Conservation (phyloP, 2,888 invertebrate species). For the Melinaea marsaeus region DNA sequence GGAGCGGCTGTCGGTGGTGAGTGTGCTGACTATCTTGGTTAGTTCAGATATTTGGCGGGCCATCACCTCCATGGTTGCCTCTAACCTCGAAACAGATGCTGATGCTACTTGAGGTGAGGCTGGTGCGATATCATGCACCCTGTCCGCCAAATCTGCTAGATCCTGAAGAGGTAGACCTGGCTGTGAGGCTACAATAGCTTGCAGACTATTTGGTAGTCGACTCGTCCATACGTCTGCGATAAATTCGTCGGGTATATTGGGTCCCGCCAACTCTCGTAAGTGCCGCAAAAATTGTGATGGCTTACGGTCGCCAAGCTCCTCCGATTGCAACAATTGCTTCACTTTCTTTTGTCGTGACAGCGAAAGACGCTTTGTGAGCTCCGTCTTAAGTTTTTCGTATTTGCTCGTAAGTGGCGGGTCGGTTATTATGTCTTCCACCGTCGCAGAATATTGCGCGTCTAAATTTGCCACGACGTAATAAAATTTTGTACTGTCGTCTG, state of each 20-base stretch:
- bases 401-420: too few relatives aligned
- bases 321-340: neutral
- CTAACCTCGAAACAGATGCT: neutral
- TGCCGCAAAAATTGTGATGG: neutral
- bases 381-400: too few relatives aligned
- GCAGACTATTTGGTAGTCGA: conserved; percentile 20
- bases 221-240: conserved; percentile 18
- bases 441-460: neutral
- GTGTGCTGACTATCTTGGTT: conserved; percentile 3
- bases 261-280: neutral
- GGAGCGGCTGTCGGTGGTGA: neutral
- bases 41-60: too few relatives aligned
- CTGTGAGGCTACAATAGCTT: conserved; percentile 26
- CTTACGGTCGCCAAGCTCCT: conserved; percentile 1
- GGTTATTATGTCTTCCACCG: too few relatives aligned
- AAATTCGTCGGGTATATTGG: conserved; percentile 6
- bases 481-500: neutral
- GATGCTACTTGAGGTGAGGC: neutral
- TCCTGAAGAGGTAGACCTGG: conserved; percentile 11
- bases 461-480: neutral
- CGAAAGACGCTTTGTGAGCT: too few relatives aligned
- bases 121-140: conserved; percentile 3
- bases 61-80: too few relatives aligned
- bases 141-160: conserved; percentile 21
- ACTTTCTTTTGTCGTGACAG: too few relatives aligned